Percentiles rank a stretch among this genome's conserved stretches.
Conservation (phyloP, 2,888 invertebrate species). For the Drosophila meridiana region DNA sequence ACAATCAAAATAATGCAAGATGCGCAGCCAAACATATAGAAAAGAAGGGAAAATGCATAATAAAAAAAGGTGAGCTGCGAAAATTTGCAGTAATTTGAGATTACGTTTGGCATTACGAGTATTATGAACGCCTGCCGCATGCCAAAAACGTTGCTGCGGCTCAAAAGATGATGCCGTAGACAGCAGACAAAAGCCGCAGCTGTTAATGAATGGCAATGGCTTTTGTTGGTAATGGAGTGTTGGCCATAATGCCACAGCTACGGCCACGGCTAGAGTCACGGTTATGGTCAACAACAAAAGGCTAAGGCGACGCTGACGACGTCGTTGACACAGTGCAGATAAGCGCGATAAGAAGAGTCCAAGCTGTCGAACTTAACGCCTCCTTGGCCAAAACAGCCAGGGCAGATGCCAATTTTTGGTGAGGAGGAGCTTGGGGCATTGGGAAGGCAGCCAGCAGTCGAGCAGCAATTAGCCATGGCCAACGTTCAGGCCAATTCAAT, state of each 20-base stretch:
- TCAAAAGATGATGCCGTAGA: constrained; percentile 29
- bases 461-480: constrained; percentile 50
- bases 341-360: constrained; percentile 61
- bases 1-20: constrained; percentile 71
- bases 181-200: constrained; percentile 62
- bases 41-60: constrained; percentile 29
- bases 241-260: constrained; percentile 31
- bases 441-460: not conserved
- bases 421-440: not conserved
- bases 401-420: constrained; percentile 12
- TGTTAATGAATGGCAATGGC: constrained; percentile 77
- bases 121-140: constrained; percentile 28
- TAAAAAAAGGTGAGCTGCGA: constrained; percentile 51
- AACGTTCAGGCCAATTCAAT: constrained; percentile 14
- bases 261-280: constrained; percentile 12
- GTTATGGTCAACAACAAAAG: constrained; percentile 22
- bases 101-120: constrained; percentile 63
- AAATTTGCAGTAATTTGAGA: constrained; percentile 78
- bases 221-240: constrained; percentile 35
- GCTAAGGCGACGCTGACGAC: constrained; percentile 49
- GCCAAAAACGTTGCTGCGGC: constrained; percentile 49
- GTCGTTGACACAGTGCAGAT: constrained; percentile 65
- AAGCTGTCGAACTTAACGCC: constrained; percentile 33
- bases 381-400: constrained; percentile 12
- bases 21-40: constrained; percentile 43